Percentiles rank a stretch among this genome's conserved stretches.
Conservation (phyloP, 92 coral and sea anemone genomes). For the Actinernus sp. region DNA sequence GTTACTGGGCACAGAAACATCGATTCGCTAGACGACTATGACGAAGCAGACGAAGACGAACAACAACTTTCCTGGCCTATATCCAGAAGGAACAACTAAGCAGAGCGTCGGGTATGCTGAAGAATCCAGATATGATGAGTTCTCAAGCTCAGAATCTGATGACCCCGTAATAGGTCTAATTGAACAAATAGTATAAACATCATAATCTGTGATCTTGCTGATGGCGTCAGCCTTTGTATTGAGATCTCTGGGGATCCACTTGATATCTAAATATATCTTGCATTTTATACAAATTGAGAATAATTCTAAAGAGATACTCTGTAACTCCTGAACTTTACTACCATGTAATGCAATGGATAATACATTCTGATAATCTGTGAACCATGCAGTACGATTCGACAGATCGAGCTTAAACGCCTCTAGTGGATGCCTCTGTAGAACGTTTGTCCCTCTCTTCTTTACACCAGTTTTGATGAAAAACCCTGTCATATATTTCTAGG, state of each 20-base stretch:
- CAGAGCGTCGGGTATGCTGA: too few relatives aligned
- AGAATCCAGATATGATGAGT: too few relatives aligned
- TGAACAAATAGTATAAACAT: conserved; percentile 39
- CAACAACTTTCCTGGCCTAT: conserved; percentile 28
- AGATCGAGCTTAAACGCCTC: too few relatives aligned
- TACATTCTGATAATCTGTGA: too few relatives aligned
- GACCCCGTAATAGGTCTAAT: too few relatives aligned
- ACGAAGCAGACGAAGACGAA: conserved; percentile 54
- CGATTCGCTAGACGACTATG: conserved; percentile 36
- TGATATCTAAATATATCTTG: conserved; percentile 28
- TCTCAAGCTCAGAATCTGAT: too few relatives aligned
- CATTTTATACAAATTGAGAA: conserved; percentile 12
- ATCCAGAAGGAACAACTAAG: conserved; percentile 20
- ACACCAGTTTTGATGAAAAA: too few relatives aligned
- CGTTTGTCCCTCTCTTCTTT: too few relatives aligned
- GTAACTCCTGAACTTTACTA: conserved; percentile 41
- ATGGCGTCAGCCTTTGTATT: conserved; percentile 46
- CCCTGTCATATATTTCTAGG: too few relatives aligned
- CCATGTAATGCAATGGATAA: conserved; percentile 42
- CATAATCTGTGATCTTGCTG: conserved; percentile 38
- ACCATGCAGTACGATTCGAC: too few relatives aligned
- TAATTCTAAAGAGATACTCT: conserved; percentile 32
- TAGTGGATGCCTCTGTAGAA: too few relatives aligned
- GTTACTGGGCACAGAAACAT: conserved; percentile 57
- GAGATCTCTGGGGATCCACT: conserved; percentile 53